A percentile compares a stretch with the other conserved stretches of the same genome.
phyloP scores from a whole-genome alignment of 2,113 vertebrate genomes.

The Herpailurus yagouaroundi region DNA sequence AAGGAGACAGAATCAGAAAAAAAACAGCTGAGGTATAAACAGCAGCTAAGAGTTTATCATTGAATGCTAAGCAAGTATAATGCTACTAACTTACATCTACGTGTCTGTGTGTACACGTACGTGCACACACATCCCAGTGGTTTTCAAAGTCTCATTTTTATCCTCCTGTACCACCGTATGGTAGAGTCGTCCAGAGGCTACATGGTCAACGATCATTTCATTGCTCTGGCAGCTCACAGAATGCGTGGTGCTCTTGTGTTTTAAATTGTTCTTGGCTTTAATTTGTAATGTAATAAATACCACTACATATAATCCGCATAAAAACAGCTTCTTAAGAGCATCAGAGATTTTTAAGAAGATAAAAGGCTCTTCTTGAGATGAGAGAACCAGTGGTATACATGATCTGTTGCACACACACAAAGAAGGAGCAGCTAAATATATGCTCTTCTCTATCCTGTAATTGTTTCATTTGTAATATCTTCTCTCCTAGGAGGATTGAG shows the following conservation, averaged over 20 bases:
- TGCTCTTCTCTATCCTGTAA: background rate
- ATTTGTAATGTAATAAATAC: background rate
- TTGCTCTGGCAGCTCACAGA: background rate
- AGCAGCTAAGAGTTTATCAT: background rate
- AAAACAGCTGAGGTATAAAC: background rate
- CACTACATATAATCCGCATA: background rate
- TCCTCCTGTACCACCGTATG: background rate
- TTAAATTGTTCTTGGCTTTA: background rate
- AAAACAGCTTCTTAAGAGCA: background rate
- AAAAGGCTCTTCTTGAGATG: background rate
- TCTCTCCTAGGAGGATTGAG: background rate
- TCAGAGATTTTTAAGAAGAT: background rate
- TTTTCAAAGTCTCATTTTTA: background rate
- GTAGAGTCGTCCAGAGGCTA: background rate
- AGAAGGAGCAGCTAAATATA: background rate
- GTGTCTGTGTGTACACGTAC: background rate
- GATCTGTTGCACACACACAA: background rate
- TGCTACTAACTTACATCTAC: background rate
- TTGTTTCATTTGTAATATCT: background rate
- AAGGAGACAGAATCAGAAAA: slow-evolving; percentile 3
- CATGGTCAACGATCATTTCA: background rate
- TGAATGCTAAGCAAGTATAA: background rate
- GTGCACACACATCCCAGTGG: background rate
- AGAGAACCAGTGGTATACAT: background rate
- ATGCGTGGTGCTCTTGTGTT: background rate